Evolutionary conservation across 2,888 invertebrate species (phyloP).

Genomic region (Hetaerina titia): DNA sequence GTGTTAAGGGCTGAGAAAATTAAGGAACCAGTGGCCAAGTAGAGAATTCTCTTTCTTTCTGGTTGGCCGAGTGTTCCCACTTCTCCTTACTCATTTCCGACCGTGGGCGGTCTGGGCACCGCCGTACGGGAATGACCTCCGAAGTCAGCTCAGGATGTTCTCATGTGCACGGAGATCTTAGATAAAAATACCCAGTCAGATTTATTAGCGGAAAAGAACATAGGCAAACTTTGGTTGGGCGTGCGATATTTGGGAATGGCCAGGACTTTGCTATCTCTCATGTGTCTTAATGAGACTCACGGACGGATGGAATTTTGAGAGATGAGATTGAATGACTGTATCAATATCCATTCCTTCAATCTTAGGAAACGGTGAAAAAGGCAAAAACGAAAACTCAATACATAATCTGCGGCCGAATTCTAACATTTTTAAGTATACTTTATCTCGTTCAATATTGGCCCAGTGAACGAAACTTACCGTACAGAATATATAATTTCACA

Average conservation of each 20-base stretch:
- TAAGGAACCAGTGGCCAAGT: neutral
- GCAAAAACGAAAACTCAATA: neutral
- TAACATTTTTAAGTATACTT: too few species aligned
- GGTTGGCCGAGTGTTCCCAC: neutral
- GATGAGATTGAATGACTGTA: neutral
- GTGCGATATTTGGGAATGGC: too few species aligned
- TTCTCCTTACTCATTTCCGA: neutral
- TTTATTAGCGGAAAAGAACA: too few species aligned
- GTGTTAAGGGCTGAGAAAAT: neutral
- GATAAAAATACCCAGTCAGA: neutral
- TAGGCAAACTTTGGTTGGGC: too few species aligned
- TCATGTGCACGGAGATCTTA: neutral
- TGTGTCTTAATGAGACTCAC: too few species aligned
- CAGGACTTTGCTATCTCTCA: too few species aligned
- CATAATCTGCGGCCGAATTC: neutral
- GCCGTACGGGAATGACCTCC: neutral
- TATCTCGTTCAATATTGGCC: too few species aligned
- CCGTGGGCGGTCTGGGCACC: neutral
- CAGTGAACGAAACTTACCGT: too few species aligned
- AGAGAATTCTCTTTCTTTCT: neutral
- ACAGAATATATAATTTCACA: too few species aligned
- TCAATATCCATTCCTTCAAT: too few species aligned
- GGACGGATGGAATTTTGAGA: neutral
- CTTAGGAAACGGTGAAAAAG: too few species aligned
- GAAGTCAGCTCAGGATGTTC: neutral